phyloP scores from a whole-genome alignment of 2,888 invertebrate species.

The Apodemia mormo region DNA sequence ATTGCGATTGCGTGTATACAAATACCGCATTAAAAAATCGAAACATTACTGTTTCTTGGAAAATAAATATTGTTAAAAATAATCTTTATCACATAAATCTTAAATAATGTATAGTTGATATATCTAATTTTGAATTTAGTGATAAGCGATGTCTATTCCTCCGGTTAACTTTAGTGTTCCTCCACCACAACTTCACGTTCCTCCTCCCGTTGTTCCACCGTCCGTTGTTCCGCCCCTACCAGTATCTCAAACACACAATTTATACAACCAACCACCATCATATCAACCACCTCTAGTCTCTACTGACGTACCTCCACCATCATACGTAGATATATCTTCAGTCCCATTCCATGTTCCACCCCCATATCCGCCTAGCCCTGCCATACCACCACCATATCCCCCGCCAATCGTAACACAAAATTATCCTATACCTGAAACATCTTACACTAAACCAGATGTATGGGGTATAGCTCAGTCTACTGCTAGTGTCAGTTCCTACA shows the following conservation, averaged over 20 bases:
- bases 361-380: conserved; percentile 22
- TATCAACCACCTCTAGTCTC: conserved; percentile 41
- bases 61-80: too few species aligned
- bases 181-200: conserved; percentile 51
- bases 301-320: conserved; percentile 44
- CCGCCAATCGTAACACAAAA: conserved; percentile 34
- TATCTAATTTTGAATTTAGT: not conserved
- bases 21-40: too few species aligned
- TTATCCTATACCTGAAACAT: conserved; percentile 36
- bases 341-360: conserved; percentile 37
- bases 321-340: conserved; percentile 23
- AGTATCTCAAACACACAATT: conserved; percentile 37
- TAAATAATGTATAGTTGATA: too few species aligned
- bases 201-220: conserved; percentile 36
- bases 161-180: conserved; percentile 59
- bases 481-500: conserved; percentile 23
- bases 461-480: not conserved
- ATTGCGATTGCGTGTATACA: too few species aligned
- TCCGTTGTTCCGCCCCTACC: conserved; percentile 33
- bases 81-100: too few species aligned
- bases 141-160: conserved; percentile 55
- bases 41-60: too few species aligned
- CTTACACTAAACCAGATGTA: conserved; percentile 29
- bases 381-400: conserved; percentile 37
- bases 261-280: conserved; percentile 46